Base-by-base conservation (phyloP, 2,797 vertebrate genomes). In the Amniataba percoides region DNA sequence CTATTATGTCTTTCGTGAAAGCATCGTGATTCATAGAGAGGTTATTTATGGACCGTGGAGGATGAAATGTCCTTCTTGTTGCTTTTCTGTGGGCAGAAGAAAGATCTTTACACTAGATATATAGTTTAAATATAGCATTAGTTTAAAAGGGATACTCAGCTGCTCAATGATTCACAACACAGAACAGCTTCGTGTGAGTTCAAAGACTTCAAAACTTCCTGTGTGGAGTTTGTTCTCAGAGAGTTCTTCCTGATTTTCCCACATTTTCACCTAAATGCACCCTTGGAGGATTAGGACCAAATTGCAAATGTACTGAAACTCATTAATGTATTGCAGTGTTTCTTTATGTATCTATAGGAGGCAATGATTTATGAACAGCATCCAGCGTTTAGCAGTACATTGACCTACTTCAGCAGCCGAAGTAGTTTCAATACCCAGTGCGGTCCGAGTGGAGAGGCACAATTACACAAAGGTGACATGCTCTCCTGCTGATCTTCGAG, bases 41-140 rank as follows among this genome's bases (percentile, higher is more conserved):
- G 39, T 81, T 90, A 92, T 90, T 91, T 83, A 80, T 57, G 88
- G 85, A 63, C 51, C 62, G 80, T 71, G 85, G 88, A 64, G 89
- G 90, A 84, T 12, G 77, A 80, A 48, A 84, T 19, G 61, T 52
- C 74, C 34, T 34, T 57, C 23, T 52, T 66, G 23, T 60, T 48
- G 25, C 13, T 80, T 80, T 80, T 79, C 43, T 76, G 59, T 65
- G 58, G 46, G 64, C 55, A 52, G 42, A 70, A 53, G 31, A 68
- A 67, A 55, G 36, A 45, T 74, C 34, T 81, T 82, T 81, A 46
- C 23, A 65, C 39, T 45, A 59, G 25, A 74, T 63, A n/a, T 51
- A 74, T 27, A 7, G 42, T 42, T 70, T 74, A 78, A 65, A 80
- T 55, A 73, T 78, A 71, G 53, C 25, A 25, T 4, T 39, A 31